phyloP scores from a whole-genome alignment of 2,888 invertebrate species.

The Timema cristinae region DNA sequence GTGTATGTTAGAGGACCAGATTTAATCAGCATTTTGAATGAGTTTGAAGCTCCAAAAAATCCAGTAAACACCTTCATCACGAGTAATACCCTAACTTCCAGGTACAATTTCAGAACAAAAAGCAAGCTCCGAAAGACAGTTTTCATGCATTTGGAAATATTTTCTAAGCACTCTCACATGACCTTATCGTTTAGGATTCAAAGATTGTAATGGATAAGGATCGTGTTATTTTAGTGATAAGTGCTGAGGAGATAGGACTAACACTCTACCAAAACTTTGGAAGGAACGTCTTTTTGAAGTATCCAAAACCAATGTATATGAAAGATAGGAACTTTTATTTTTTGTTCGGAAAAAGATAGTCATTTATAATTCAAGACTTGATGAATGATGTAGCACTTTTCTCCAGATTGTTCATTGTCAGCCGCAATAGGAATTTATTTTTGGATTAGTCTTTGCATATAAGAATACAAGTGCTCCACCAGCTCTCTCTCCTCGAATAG shows the following conservation, averaged over 20 bases:
- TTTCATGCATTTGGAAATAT: neutral
- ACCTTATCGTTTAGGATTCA: no score
- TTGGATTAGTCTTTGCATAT: neutral
- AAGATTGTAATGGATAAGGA: no score
- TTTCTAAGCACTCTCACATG: neutral
- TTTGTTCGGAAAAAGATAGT: no score
- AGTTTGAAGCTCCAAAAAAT: neutral
- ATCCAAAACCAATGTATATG: no score
- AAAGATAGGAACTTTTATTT: no score
- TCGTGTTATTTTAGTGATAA: no score
- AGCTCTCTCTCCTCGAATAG: neutral
- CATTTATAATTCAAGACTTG: no score
- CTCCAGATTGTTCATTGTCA: neutral
- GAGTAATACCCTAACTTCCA: neutral
- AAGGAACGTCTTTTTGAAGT: no score
- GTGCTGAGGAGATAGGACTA: no score
- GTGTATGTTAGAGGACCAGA: slow-evolving; percentile 30
- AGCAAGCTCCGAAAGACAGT: neutral
- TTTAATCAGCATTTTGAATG: neutral
- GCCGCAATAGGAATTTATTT: neutral
- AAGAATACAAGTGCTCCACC: neutral
- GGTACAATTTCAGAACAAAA: neutral
- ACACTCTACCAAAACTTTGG: no score
- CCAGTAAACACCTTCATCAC: neutral
- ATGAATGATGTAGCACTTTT: neutral